Evolutionary conservation across 2,113 vertebrate species (phyloP).

Genomic region (Okapia johnstoni): DNA sequence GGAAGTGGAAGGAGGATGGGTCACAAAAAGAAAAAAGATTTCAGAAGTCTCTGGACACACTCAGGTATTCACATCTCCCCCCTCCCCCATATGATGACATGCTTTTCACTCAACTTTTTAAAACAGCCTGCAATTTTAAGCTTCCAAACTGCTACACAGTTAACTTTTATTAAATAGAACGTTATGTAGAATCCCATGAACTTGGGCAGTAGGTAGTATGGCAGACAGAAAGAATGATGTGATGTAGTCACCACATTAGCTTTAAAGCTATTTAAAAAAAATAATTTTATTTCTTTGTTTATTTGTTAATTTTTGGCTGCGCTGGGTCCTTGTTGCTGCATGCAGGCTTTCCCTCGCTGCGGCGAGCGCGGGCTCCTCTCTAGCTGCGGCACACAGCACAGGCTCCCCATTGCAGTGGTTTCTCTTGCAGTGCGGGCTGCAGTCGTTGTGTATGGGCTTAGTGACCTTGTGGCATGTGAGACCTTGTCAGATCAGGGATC

Average conservation of each 20-base stretch:
- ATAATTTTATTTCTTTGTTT: neutral
- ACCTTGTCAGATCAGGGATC: neutral
- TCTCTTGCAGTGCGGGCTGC: neutral
- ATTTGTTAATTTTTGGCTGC: neutral
- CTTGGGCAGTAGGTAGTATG: neutral
- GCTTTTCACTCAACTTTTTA: neutral
- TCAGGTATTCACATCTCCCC: neutral
- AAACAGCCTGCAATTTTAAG: neutral
- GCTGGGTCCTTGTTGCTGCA: neutral
- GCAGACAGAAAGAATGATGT: neutral
- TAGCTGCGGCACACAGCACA: accelerated
- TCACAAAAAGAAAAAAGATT: neutral
- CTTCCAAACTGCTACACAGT: neutral
- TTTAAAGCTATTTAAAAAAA: neutral
- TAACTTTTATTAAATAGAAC: neutral
- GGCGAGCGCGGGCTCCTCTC: accelerated
- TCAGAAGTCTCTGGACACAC: neutral
- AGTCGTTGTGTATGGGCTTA: neutral
- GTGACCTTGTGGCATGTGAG: neutral
- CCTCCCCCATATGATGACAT: neutral
- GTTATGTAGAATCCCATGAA: neutral
- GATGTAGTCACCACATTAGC: neutral
- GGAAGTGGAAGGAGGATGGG: too few relatives aligned
- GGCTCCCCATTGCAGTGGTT: neutral
- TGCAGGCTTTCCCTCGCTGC: neutral